Evolutionary conservation across 2,888 invertebrate species (phyloP).

Genomic region (Scelioninae gen. 1): DNA sequence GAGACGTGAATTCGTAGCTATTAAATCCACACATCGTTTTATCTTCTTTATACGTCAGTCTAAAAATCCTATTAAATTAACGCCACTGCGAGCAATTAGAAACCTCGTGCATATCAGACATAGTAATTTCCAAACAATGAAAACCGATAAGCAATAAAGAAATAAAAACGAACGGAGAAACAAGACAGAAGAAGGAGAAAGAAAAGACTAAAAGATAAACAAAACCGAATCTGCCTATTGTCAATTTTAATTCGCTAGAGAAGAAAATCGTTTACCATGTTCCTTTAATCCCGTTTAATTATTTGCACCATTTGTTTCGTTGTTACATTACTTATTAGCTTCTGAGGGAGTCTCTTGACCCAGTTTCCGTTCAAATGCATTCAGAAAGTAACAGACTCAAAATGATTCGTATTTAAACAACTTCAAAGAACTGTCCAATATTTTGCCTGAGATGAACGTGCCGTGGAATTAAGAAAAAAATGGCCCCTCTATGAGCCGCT

Average conservation of each 20-base stretch:
- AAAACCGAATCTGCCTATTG: background rate
- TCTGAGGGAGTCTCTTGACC: conserved; percentile 46
- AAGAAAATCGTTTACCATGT: conserved; percentile 17
- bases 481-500: background rate
- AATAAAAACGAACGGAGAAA: background rate
- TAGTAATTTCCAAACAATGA: conserved; percentile 23
- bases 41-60: background rate
- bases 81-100: conserved; percentile 26
- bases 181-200: background rate
- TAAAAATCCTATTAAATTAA: conserved; percentile 20
- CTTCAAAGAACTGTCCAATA: conserved; percentile 54
- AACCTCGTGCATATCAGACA: conserved; percentile 1
- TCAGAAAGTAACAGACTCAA: conserved; percentile 25
- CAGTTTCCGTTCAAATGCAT: conserved; percentile 33
- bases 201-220: background rate
- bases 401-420: conserved; percentile 49
- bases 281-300: conserved; percentile 51
- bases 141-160: conserved; percentile 9
- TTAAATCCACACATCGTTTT: background rate
- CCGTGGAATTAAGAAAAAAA: conserved; percentile 27
- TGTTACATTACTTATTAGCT: conserved; percentile 60
- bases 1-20: conserved; percentile 1
- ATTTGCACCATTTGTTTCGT: conserved; percentile 54
- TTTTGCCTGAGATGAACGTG: conserved; percentile 23
- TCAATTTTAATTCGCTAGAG: conserved; percentile 1